phyloP scores from a whole-genome alignment of 2,888 invertebrate species.

The Pyrrhosoma nymphula region DNA sequence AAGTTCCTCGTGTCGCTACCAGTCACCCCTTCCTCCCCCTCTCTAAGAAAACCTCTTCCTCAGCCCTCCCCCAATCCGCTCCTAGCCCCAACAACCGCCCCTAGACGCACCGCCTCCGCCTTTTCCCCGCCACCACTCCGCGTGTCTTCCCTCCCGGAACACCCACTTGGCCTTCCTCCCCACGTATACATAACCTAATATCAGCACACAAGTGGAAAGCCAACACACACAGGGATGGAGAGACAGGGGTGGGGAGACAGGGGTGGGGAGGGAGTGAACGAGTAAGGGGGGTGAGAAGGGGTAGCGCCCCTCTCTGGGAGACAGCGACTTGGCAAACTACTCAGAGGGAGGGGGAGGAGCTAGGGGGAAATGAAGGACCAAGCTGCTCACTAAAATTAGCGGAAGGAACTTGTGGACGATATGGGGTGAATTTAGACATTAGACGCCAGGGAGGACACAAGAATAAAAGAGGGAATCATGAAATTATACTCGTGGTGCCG shows the following conservation, averaged over 20 bases:
- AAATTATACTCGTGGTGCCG: too few relatives aligned
- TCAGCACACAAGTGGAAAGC: not conserved
- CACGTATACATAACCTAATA: constrained; percentile 51
- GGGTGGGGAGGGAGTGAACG: not conserved
- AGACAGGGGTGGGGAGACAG: not conserved
- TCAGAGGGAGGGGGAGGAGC: not conserved
- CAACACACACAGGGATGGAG: not conserved
- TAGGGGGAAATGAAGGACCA: too few relatives aligned
- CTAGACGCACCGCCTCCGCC: too few relatives aligned
- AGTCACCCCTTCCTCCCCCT: too few relatives aligned
- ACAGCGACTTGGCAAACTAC: not conserved
- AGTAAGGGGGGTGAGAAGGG: not conserved
- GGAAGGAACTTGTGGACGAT: not conserved
- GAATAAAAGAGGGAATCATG: not conserved
- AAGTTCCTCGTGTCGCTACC: too few relatives aligned
- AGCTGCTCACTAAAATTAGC: not conserved
- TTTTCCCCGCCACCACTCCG: too few relatives aligned
- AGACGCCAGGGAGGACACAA: not conserved
- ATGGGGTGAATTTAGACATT: constrained; percentile 9
- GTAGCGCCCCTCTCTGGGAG: not conserved
- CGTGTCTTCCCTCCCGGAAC: not conserved
- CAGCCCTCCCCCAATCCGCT: too few relatives aligned
- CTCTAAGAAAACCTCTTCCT: too few relatives aligned
- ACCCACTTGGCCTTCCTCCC: not conserved
- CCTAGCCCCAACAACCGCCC: too few relatives aligned